These are phyloP conservation scores for Pseudachorutes palmiensis DNA, from an alignment of 1,140 invertebrate genomes.

Conservation along the genomic window DNA sequence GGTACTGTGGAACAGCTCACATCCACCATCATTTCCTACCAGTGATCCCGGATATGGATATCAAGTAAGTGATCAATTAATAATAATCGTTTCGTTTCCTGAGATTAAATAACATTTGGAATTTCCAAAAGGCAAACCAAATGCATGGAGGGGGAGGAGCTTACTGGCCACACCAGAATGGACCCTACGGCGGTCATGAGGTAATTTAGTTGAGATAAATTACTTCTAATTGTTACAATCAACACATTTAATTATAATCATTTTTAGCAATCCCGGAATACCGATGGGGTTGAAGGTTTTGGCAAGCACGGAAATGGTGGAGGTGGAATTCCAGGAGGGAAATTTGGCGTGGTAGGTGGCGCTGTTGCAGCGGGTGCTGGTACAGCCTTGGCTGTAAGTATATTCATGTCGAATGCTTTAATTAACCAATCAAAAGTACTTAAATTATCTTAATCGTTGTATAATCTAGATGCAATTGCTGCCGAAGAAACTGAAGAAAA, in stretches of 20 bases:
- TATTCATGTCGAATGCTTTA: neutral
- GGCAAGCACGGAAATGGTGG: neutral
- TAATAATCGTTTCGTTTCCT: too few relatives aligned
- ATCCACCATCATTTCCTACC: too few relatives aligned
- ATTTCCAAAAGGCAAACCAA: too few relatives aligned
- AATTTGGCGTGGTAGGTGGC: neutral
- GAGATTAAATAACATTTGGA: too few relatives aligned
- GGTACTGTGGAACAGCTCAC: too few relatives aligned
- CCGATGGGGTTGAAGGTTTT: neutral
- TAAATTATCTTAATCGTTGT: neutral
- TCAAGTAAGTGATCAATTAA: too few relatives aligned
- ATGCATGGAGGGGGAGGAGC: too few relatives aligned
- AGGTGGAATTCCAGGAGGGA: neutral
- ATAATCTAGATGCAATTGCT: neutral
- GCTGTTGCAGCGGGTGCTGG: neutral
- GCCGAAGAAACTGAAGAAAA: neutral
- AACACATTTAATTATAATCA: neutral
- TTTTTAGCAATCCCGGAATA: neutral
- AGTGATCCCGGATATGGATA: too few relatives aligned
- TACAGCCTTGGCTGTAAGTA: neutral
- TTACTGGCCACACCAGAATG: too few relatives aligned
- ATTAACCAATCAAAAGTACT: neutral
- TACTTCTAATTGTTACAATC: too few relatives aligned
- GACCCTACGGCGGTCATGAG: too few relatives aligned
- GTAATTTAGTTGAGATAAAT: too few relatives aligned